Evolutionary conservation across 2,797 vertebrate species (phyloP).

Genomic region (Sternotherus odoratus): DNA sequence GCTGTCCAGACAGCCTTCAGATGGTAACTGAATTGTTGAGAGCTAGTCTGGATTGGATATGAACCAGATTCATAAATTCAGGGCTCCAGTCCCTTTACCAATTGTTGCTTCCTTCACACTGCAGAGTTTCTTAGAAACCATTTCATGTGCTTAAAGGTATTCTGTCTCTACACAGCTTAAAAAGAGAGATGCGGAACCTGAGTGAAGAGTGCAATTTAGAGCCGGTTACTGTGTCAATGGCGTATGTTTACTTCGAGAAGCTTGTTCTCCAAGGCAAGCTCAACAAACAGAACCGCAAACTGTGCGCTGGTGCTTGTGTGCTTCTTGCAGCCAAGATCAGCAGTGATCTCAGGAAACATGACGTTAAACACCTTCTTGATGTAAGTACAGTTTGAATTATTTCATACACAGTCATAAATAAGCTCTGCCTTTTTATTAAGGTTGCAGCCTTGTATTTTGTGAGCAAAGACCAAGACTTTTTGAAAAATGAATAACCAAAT

Average conservation of each 20-base stretch:
- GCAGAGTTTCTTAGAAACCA: not conserved
- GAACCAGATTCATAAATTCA: not conserved
- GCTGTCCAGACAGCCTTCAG: not conserved
- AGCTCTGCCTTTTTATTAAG: not conserved
- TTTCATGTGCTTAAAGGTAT: accelerated
- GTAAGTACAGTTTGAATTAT: conserved; percentile 81
- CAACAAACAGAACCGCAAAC: conserved; percentile 98
- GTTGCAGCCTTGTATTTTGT: not conserved
- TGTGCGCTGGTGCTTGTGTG: conserved; percentile 93
- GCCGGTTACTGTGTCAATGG: conserved; percentile 94
- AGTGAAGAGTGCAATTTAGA: conserved; percentile 93
- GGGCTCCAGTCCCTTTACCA: not conserved
- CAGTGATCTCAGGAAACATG: conserved; percentile 94
- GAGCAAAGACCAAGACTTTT: not conserved
- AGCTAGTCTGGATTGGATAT: not conserved
- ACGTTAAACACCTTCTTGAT: conserved; percentile 95
- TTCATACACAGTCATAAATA: not conserved
- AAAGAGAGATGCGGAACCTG: conserved; percentile 94
- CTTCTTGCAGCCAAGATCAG: conserved; percentile 98
- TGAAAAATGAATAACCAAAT: not conserved
- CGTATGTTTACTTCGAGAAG: conserved; percentile 99
- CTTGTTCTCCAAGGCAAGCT: conserved; percentile 95
- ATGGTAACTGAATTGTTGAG: not conserved
- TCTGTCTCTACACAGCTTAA: conserved; percentile 82
- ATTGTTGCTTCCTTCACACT: not conserved